Evolutionary conservation across 2,888 invertebrate genomes (phyloP).

Genomic region (Julus scanicus): DNA sequence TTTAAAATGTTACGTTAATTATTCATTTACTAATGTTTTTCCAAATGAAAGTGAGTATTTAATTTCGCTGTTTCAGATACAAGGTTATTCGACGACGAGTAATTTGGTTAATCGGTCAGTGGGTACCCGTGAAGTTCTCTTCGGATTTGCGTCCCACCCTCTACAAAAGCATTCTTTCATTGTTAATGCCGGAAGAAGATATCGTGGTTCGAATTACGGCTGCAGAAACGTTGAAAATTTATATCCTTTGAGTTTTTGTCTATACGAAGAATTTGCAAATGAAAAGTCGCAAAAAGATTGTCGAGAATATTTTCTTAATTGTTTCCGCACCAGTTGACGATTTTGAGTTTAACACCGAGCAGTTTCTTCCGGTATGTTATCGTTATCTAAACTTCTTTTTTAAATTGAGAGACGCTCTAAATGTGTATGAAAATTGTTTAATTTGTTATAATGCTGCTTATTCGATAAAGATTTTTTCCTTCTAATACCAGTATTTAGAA

Average conservation of each 20-base stretch:
- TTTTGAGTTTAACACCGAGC: conserved; percentile 88
- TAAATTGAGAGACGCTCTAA: too few relatives aligned
- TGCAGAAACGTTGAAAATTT: conserved; percentile 82
- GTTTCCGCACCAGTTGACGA: conserved; percentile 77
- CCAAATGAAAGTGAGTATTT: neutral
- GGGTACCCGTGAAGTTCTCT: conserved; percentile 81
- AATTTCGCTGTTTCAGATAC: conserved; percentile 70
- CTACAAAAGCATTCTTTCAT: conserved; percentile 76
- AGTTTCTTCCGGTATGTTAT: conserved; percentile 76
- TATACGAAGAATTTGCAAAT: too few relatives aligned
- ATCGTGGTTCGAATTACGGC: conserved; percentile 91
- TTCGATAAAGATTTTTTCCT: conserved; percentile 4
- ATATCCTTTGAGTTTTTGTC: conserved; percentile 65
- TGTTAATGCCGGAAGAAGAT: conserved; percentile 81
- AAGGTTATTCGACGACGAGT: conserved; percentile 84
- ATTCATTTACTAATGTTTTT: neutral
- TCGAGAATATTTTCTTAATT: neutral
- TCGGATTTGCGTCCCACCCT: conserved; percentile 81
- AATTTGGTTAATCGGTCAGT: conserved; percentile 81
- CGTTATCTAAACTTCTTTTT: neutral
- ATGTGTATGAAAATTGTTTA: too few relatives aligned
- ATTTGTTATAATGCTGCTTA: neutral
- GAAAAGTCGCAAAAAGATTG: too few relatives aligned
- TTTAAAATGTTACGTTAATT: conserved; percentile 58
- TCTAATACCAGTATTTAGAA: conserved; percentile 73